Conservation (phyloP, 2,888 invertebrate genomes). For the Drosophila acutilabella region DNA sequence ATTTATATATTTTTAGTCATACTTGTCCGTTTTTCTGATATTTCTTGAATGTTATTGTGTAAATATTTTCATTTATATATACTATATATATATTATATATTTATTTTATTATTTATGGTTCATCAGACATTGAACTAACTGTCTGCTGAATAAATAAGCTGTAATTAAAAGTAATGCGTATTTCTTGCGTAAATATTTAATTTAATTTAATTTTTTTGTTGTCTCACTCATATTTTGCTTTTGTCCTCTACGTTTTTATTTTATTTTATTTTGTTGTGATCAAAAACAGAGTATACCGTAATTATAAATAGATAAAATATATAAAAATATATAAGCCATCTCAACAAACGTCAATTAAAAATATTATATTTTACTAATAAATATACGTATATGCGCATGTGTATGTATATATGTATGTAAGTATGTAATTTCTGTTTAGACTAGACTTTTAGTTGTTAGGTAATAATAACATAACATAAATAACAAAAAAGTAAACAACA, state of each 20-base stretch:
- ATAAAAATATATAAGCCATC: constrained; percentile 19
- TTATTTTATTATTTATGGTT: background rate
- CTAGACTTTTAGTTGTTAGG: constrained; percentile 21
- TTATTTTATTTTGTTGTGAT: background rate
- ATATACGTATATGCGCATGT: background rate
- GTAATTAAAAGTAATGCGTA: constrained; percentile 20
- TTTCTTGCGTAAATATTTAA: constrained; percentile 44
- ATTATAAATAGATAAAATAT: constrained; percentile 26
- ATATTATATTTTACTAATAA: constrained; percentile 1
- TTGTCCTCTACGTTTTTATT: constrained; percentile 44
- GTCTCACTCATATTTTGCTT: constrained; percentile 70
- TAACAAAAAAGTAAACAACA: background rate
- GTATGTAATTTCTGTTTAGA: constrained; percentile 21
- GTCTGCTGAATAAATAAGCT: constrained; percentile 42
- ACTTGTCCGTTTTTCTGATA: constrained; percentile 7
- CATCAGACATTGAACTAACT: constrained; percentile 41
- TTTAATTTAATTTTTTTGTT: constrained; percentile 50
- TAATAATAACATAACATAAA: background rate
- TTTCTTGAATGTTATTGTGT: constrained; percentile 12
- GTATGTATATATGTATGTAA: background rate
- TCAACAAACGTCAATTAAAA: constrained; percentile 5
- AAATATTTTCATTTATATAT: background rate
- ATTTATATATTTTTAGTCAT: background rate
- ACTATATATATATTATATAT: background rate
- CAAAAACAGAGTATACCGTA: constrained; percentile 26